Base-by-base conservation (phyloP, 2,888 invertebrate species). In the Cheilosia urbana region DNA sequence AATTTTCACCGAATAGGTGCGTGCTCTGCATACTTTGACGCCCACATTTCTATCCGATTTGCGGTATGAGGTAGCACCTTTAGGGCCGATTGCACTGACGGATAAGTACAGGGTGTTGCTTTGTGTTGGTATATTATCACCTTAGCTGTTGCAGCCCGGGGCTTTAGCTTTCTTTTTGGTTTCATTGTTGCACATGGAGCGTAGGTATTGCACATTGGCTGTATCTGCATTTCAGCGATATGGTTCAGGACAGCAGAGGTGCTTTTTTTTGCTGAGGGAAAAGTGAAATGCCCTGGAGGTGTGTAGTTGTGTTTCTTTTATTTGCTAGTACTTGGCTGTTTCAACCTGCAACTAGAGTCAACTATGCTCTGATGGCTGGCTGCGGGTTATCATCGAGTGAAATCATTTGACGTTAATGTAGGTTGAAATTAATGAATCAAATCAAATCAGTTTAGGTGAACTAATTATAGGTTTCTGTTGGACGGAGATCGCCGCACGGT, bases 361-460 rank as follows among this genome's bases (percentile, higher is more conserved):
- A 60, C 40, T 17, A 13, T 17, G 45, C 4, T 30, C 34, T 5
- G 30, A 9, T 9, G 27, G 13, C 53, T 53, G 45, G 51, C 53
- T 63, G 49, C 11, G 21, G 51, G 63, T 63, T 75, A 65, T 69
- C 71, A 37, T 53, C 11, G 47, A 75, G 80, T 71, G 85, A 81
- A 85, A 85, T 77, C 76, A 72, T 62, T 68, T 76, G 62, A 68
- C 63, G 72, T 55, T 72, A 65, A 82, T 77, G 71, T 77, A 62
- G 82, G 77, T 72, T 77, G 78, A 66, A 85, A 66, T 76, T 71
- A 85, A 76, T 85, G 84, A 76, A 79, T 79, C 80, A 66, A 76
- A 79, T 79, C 80, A 71, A 75, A 80, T 80, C 80, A 37, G 80
- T 80, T 85, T 57, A 80, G 84, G 71, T 76, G 75, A 80, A 85